Percentiles rank a stretch among this genome's conserved stretches.
phyloP scores from a whole-genome alignment of 2,888 invertebrate genomes.

The Tryphoninae sp. region DNA sequence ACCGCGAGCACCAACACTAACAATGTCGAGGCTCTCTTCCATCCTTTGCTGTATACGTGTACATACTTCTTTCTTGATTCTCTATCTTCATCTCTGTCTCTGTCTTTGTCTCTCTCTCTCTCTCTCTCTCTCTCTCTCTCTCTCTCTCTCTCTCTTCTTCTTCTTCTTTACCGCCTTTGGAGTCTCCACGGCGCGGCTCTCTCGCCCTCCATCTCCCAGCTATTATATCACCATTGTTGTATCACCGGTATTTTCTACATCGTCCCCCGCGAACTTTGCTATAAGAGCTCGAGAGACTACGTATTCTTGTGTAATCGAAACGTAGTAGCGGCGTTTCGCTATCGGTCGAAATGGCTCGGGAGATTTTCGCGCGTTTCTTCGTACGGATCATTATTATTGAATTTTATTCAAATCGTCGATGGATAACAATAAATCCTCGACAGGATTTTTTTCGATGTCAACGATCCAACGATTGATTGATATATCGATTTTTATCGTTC shows the following conservation, averaged over 20 bases:
- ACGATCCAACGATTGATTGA: too few relatives aligned
- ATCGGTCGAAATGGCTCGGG: background rate
- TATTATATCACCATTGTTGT: slow-evolving; percentile 63
- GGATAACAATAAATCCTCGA: too few relatives aligned
- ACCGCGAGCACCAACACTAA: slow-evolving; percentile 56
- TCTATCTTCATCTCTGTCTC: background rate
- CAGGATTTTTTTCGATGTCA: too few relatives aligned
- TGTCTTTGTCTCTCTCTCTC: slow-evolving; percentile 2
- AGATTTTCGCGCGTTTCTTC: slow-evolving; percentile 1
- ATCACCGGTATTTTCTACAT: slow-evolving; percentile 62
- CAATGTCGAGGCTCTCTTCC: slow-evolving; percentile 48
- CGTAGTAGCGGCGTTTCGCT: slow-evolving; percentile 11
- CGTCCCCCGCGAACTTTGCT: slow-evolving; percentile 54
- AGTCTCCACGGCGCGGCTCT: slow-evolving; percentile 40
- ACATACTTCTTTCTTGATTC: slow-evolving; percentile 21
- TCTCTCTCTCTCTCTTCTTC: slow-evolving; percentile 26
- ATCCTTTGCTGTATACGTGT: slow-evolving; percentile 34
- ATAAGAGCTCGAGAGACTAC: slow-evolving; percentile 11
- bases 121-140: slow-evolving; percentile 3
- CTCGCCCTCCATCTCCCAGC: slow-evolving; percentile 57
- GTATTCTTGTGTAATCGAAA: slow-evolving; percentile 43
- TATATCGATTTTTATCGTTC: too few relatives aligned
- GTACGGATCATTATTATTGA: slow-evolving; percentile 10
- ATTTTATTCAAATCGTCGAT: slow-evolving; percentile 1
- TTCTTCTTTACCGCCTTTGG: slow-evolving; percentile 37